A percentile compares a stretch with the other conserved stretches of the same genome.
phyloP scores from a whole-genome alignment of 2,888 invertebrate genomes.

The Caenorhabditis sp. region DNA sequence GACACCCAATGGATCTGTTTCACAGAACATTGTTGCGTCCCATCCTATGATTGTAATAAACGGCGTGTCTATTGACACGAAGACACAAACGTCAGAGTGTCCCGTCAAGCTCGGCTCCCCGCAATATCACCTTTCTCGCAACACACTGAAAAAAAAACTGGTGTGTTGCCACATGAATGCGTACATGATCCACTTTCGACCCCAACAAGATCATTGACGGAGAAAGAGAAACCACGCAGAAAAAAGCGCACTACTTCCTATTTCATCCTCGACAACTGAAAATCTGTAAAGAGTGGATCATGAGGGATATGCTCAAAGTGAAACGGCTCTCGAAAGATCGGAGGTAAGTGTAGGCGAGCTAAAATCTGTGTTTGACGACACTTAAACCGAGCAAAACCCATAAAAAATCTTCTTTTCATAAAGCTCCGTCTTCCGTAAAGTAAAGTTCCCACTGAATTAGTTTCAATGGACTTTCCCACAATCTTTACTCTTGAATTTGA shows the following conservation, averaged over 20 bases:
- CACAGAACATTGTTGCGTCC: conserved; percentile 18
- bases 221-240: no score
- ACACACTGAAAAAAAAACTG: conserved; percentile 11
- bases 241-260: no score
- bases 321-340: conserved; percentile 32
- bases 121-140: conserved; percentile 31
- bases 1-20: conserved; percentile 40
- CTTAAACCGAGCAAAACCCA: background rate
- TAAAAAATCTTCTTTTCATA: conserved; percentile 5
- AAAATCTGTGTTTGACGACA: conserved; percentile 1
- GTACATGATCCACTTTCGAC: background rate
- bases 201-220: conserved; percentile 4
- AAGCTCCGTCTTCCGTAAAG: no score
- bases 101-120: background rate
- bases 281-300: no score
- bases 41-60: conserved; percentile 40
- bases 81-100: no score
- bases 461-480: no score
- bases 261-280: no score
- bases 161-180: conserved; percentile 10
- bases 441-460: conserved; percentile 30
- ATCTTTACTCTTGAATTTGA: no score
- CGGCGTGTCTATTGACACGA: conserved; percentile 42
- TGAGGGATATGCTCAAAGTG: conserved; percentile 33
- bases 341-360: conserved; percentile 8